Base-by-base conservation (phyloP, 2,888 invertebrate genomes). In the Volucella zonaria region DNA sequence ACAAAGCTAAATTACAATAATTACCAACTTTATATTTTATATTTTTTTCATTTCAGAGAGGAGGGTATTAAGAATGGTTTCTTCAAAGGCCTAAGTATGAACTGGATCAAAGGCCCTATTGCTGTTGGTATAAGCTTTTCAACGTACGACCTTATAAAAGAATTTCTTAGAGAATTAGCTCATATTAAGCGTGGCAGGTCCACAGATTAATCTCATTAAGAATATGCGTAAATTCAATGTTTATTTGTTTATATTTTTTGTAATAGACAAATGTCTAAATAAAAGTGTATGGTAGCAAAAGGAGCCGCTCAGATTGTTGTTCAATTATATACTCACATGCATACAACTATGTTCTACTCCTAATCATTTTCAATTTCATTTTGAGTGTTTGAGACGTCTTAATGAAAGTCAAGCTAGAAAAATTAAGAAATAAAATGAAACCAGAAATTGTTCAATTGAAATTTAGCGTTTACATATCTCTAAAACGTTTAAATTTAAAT, bases 81-180 rank as follows among this genome's bases (percentile, higher is more conserved):
- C 91, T 99, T 97, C 93, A 99, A 99, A 92, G 99, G 99, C 0
- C 94, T 99, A n/a, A 97, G 97, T 88, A 98, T 99, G 98, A 99
- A 99, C 92, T 99, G 99, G 98, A 95, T 99, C 68, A 97, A 97
- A 91, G 97, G 97, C 0, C 97, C 97, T 8, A 95, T 97, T 67
- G 96, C 97, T 0, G 97, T 96, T 10, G 99, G 99, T 77, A 97
- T 99, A 89, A 98, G 98, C 89, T 99, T 99, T 93, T 96, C 98
- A 3, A 97, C 97, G 0, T 98, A 98, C 92, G 99, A 99, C 92
- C 93, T 94, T 54, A 94, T 96, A 80, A 95, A 95, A 87, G 93
- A 94, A 73, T 90, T 93, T 9, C 92, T 96, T 38, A 92, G 95
- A 86, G 93, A 92, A 87, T 75, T 92, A 73, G 89, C 90, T 51